A percentile compares a stretch with the other conserved stretches of the same genome.
These are phyloP conservation scores for Rutilus rutilus DNA, from an alignment of 2,113 vertebrate species.

Conservation along the genomic window DNA sequence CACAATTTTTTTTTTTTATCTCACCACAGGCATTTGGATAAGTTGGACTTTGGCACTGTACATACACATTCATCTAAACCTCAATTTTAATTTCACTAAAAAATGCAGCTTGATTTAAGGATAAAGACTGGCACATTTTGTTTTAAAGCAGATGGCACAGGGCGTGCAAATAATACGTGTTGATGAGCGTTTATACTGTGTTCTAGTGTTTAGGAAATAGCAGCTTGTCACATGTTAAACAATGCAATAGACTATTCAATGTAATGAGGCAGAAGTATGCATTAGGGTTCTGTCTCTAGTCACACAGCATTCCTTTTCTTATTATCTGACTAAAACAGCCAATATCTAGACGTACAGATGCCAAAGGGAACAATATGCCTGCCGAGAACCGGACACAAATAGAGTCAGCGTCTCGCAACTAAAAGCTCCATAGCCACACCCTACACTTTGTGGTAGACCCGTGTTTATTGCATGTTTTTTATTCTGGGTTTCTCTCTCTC, in stretches of 20 bases:
- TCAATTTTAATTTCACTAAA: background rate
- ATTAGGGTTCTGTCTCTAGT: background rate
- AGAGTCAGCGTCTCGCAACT: constrained; percentile 69
- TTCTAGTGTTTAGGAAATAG: background rate
- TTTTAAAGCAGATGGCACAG: background rate
- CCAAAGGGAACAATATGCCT: constrained; percentile 61
- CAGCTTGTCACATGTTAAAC: background rate
- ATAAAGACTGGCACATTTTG: background rate
- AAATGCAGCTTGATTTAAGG: background rate
- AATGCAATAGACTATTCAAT: constrained; percentile 3
- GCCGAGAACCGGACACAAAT: constrained; percentile 69
- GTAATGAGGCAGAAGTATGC: background rate
- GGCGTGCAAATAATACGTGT: background rate
- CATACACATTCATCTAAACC: background rate
- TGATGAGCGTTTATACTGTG: background rate
- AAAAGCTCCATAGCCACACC: constrained; percentile 73
- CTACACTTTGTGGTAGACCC: constrained; percentile 79
- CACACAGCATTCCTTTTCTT: constrained; percentile 29
- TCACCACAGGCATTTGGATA: constrained; percentile 35
- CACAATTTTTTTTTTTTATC: background rate
- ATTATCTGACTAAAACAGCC: constrained; percentile 47
- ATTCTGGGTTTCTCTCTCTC: constrained; percentile 61
- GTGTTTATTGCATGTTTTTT: constrained; percentile 70
- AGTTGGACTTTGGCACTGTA: constrained; percentile 1
- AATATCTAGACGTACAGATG: constrained; percentile 58